Conservation (phyloP, 2,113 vertebrate genomes). For the Anhinga rufa region DNA sequence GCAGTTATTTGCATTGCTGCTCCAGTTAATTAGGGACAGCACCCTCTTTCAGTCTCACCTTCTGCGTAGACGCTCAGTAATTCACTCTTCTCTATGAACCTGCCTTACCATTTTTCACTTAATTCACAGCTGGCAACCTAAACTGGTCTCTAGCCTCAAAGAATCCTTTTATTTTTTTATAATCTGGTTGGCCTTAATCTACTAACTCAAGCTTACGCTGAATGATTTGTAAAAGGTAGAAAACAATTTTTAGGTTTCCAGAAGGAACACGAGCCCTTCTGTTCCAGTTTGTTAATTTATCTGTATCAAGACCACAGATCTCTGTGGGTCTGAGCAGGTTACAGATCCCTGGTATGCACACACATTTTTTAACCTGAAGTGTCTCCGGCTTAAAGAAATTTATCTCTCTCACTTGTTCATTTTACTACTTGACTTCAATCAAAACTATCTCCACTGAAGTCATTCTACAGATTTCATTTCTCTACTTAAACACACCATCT, state of each 20-base stretch:
- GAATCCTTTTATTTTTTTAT: constrained; percentile 12
- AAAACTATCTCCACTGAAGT: constrained; percentile 52
- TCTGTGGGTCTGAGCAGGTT: not conserved
- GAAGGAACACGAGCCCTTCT: not conserved
- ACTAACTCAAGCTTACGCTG: not conserved
- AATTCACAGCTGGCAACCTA: not conserved
- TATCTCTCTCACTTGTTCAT: constrained; percentile 41
- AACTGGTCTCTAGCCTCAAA: not conserved
- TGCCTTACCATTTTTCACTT: not conserved
- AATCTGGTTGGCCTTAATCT: constrained; percentile 32
- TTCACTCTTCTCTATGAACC: not conserved
- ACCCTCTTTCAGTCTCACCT: not conserved
- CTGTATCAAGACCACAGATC: not conserved
- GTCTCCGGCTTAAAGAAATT: constrained; percentile 15
- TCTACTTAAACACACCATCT: constrained; percentile 54
- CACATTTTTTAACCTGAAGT: not conserved
- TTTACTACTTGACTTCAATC: constrained; percentile 59
- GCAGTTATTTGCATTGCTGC: not conserved
- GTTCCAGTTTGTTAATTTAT: not conserved
- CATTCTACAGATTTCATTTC: constrained; percentile 56
- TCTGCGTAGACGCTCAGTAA: not conserved
- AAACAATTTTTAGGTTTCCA: not conserved
- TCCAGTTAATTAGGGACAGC: not conserved
- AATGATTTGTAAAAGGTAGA: not conserved
- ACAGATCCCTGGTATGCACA: not conserved